These are phyloP conservation scores for Pseudomyrmex dendroicus DNA, from an alignment of 1,140 invertebrate species.

Conservation along the genomic window DNA sequence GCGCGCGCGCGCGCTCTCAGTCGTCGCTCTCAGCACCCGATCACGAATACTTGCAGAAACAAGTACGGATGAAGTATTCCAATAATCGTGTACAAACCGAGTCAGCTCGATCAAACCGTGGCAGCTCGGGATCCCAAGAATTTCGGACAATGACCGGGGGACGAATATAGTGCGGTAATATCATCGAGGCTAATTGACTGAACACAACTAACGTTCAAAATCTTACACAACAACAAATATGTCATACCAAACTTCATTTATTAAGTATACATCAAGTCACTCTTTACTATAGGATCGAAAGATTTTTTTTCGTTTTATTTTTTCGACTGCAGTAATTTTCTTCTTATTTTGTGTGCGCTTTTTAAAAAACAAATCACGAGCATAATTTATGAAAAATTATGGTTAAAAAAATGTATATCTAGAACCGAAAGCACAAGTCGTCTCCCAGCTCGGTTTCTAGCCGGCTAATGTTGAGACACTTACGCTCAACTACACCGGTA, in stretches of 20 bases:
- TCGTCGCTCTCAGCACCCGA: constrained; percentile 22
- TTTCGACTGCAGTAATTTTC: neutral
- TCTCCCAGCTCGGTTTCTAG: neutral
- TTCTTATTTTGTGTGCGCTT: neutral
- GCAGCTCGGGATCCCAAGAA: constrained; percentile 21
- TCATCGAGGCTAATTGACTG: neutral
- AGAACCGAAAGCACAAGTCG: constrained; percentile 31
- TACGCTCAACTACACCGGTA: constrained; percentile 44
- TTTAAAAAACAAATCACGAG: neutral
- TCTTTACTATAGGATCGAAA: neutral
- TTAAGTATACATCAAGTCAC: neutral
- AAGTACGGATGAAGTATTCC: constrained; percentile 74
- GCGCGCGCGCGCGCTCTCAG: neutral
- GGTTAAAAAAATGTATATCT: constrained; percentile 12
- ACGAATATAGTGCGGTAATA: neutral
- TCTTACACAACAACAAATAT: neutral
- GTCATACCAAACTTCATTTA: neutral
- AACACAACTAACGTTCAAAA: neutral
- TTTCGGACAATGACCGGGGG: constrained; percentile 31
- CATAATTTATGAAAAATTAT: constrained; percentile 31
- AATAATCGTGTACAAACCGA: constrained; percentile 64
- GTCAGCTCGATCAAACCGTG: constrained; percentile 35
- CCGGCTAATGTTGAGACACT: constrained; percentile 48
- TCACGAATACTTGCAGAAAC: constrained; percentile 68
- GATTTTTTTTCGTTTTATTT: neutral